phyloP scores from a whole-genome alignment of 2,888 invertebrate genomes.

The Helleia helle region DNA sequence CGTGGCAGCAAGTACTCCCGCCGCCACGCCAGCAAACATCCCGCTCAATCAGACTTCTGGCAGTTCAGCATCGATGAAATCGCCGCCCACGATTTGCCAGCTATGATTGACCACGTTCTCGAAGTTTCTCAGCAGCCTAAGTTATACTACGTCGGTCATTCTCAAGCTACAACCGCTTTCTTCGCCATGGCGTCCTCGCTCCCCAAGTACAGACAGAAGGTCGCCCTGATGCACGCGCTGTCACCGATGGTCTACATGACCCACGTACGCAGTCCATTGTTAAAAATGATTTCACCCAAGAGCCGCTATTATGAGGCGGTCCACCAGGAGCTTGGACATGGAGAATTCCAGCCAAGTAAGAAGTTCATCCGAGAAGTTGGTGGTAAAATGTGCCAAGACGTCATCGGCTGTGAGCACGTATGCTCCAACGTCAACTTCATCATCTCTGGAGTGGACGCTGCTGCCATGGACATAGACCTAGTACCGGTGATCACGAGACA shows the following conservation, averaged over 20 bases:
- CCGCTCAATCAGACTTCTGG: slow-evolving; percentile 52
- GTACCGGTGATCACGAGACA: slow-evolving; percentile 71
- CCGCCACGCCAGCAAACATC: slow-evolving; percentile 47
- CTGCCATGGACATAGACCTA: slow-evolving; percentile 75
- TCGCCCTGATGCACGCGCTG: slow-evolving; percentile 51
- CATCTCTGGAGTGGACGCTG: slow-evolving; percentile 76
- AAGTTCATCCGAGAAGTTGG: slow-evolving; percentile 41
- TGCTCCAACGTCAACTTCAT: slow-evolving; percentile 77
- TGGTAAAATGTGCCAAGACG: slow-evolving; percentile 44
- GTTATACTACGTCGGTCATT: slow-evolving; percentile 52
- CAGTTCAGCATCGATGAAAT: slow-evolving; percentile 58
- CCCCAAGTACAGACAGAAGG: slow-evolving; percentile 54
- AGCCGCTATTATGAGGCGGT: slow-evolving; percentile 38
- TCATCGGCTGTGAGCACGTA: slow-evolving; percentile 55
- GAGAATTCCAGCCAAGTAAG: slow-evolving; percentile 42
- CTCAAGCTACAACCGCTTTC: slow-evolving; percentile 47
- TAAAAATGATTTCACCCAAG: slow-evolving; percentile 54
- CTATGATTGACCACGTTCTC: slow-evolving; percentile 56
- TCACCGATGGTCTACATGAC: slow-evolving; percentile 62
- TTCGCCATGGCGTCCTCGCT: slow-evolving; percentile 44
- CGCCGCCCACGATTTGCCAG: slow-evolving; percentile 53
- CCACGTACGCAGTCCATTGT: slow-evolving; percentile 50
- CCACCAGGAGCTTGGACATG: slow-evolving; percentile 35
- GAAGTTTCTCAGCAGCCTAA: slow-evolving; percentile 40
- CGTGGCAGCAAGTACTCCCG: slow-evolving; percentile 57